Conservation (phyloP, 2,797 vertebrate species). For the Scleropages formosus region DNA sequence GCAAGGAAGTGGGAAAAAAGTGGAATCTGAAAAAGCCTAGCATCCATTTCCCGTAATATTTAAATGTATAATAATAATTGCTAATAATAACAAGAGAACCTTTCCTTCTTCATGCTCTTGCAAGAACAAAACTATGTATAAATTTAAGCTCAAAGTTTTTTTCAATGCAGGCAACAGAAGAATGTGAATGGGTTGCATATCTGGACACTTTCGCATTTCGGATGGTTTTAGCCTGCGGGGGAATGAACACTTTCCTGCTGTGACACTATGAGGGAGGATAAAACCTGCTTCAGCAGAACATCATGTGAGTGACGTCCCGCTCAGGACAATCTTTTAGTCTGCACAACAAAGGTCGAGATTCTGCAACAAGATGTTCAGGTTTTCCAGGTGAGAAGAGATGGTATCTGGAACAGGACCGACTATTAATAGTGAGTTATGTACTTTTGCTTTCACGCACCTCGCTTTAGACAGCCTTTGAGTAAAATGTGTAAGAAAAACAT, state of each 20-base stretch:
- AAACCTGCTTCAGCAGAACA: slow-evolving; percentile 5
- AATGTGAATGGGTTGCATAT: too few relatives aligned
- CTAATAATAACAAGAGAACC: too few relatives aligned
- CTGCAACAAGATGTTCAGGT: slow-evolving; percentile 8
- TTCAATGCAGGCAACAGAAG: too few relatives aligned
- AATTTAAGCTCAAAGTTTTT: too few relatives aligned
- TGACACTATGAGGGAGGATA: neutral
- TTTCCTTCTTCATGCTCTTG: too few relatives aligned
- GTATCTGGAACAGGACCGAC: neutral
- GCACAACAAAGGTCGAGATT: neutral
- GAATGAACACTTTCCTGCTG: neutral
- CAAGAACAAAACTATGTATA: too few relatives aligned
- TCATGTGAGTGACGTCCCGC: neutral
- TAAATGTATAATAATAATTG: too few relatives aligned
- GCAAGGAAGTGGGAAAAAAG: too few relatives aligned
- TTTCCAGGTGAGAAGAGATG: slow-evolving; percentile 3
- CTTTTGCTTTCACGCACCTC: neutral
- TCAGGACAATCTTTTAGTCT: neutral
- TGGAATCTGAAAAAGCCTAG: too few relatives aligned
- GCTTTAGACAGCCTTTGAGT: neutral
- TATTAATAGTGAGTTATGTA: neutral
- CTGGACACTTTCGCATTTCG: neutral
- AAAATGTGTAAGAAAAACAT: neutral
- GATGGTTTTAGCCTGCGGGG: neutral
- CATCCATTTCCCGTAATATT: too few relatives aligned